These are phyloP conservation scores for Urocolius indicus DNA, from an alignment of 2,113 vertebrate genomes.

Conservation along the genomic window DNA sequence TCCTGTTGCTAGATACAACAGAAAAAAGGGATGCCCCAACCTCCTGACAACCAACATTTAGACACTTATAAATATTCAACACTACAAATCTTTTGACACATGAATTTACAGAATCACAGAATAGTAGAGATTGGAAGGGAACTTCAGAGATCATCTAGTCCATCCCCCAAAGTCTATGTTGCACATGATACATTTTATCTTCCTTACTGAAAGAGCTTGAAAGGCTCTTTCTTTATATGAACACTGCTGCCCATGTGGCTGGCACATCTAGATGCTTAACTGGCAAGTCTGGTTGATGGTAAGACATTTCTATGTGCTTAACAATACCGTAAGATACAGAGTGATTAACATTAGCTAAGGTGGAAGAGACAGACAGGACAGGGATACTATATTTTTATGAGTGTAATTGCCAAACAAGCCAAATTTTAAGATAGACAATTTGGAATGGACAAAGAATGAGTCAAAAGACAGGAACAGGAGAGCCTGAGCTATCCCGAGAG, in stretches of 20 bases:
- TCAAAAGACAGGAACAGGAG: neutral
- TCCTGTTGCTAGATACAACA: too few species aligned
- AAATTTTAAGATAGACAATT: neutral
- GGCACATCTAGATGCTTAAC: constrained; percentile 7
- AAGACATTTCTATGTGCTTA: neutral
- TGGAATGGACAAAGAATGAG: neutral
- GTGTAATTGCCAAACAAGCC: neutral
- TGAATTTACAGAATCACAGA: too few species aligned
- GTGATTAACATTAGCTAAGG: neutral
- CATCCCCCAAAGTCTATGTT: neutral
- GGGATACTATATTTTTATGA: neutral
- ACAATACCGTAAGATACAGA: neutral
- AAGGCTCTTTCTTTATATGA: neutral
- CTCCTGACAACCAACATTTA: neutral
- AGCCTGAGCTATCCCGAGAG: neutral
- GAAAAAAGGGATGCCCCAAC: too few species aligned
- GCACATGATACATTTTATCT: neutral
- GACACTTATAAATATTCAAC: neutral
- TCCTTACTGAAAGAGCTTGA: neutral
- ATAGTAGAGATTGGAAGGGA: too few species aligned
- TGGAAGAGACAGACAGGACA: neutral
- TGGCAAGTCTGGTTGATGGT: neutral
- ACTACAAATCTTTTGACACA: neutral
- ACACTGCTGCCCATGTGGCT: neutral
- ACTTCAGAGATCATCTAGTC: too few species aligned